Evolutionary conservation across 2,113 vertebrate genomes (phyloP).

Genomic region (Dolichotis patagonum): DNA sequence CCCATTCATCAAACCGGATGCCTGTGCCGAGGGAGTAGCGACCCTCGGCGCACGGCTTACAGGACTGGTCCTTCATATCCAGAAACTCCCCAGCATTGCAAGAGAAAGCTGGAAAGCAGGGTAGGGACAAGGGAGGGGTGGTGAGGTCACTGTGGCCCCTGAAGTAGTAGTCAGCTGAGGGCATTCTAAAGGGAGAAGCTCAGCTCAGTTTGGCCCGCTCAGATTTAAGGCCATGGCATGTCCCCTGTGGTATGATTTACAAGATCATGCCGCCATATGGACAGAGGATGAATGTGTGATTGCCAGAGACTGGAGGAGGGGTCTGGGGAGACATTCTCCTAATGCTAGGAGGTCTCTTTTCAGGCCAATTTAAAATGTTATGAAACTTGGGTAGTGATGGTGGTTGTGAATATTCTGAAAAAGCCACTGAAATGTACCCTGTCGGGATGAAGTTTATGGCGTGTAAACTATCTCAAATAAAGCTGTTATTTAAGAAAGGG

Average conservation of each 20-base stretch:
- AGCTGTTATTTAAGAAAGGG: background rate
- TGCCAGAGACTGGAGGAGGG: background rate
- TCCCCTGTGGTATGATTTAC: background rate
- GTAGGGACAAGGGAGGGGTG: background rate
- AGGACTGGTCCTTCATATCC: slow-evolving; percentile 94
- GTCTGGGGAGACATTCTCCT: background rate
- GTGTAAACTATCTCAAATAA: background rate
- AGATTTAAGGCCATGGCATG: background rate
- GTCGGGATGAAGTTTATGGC: background rate
- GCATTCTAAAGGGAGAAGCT: background rate
- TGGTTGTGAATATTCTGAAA: background rate
- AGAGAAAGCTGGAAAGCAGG: slow-evolving; percentile 91
- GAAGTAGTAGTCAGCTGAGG: background rate
- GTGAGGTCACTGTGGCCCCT: background rate
- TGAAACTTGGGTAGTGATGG: background rate
- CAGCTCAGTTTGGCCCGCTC: background rate
- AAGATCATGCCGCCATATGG: background rate
- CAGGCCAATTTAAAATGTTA: background rate
- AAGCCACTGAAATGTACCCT: background rate
- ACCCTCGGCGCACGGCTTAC: slow-evolving; percentile 91
- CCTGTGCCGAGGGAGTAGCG: slow-evolving; percentile 95
- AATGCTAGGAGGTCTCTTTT: background rate
- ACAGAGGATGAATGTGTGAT: background rate
- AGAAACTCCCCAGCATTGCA: slow-evolving; percentile 95
- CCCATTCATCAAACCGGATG: slow-evolving; percentile 95